Conservation (phyloP, 2,113 vertebrate species). For the Nettapus auritus region DNA sequence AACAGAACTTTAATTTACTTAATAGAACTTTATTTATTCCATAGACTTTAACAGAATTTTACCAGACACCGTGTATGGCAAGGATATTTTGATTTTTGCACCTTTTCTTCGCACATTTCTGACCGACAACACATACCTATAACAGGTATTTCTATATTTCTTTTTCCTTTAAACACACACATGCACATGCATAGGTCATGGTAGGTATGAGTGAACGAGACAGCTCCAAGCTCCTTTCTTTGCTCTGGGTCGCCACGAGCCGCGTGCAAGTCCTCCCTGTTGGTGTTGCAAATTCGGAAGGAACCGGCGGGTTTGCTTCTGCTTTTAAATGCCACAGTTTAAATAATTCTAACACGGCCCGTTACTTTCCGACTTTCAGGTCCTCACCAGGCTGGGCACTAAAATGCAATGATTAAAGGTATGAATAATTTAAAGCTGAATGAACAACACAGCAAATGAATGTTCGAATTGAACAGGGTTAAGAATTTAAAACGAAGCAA, state of each 20-base stretch:
- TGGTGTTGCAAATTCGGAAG: background rate
- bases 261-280: no score
- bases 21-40: no score
- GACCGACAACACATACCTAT: no score
- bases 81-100: background rate
- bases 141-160: background rate
- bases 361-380: background rate
- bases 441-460: background rate
- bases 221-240: background rate
- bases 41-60: background rate
- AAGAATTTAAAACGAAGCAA: background rate
- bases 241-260: background rate
- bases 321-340: background rate
- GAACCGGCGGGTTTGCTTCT: background rate
- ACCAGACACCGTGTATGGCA: no score
- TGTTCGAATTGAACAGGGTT: background rate
- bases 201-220: fast-evolving
- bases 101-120: background rate
- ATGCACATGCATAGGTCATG: no score
- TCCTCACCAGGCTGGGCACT: background rate
- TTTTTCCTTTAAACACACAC: background rate
- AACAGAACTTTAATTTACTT: background rate
- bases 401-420: background rate
- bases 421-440: background rate
- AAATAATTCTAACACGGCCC: background rate